Conservation (phyloP, 2,797 vertebrate species). For the Ctenopoma multispine region DNA sequence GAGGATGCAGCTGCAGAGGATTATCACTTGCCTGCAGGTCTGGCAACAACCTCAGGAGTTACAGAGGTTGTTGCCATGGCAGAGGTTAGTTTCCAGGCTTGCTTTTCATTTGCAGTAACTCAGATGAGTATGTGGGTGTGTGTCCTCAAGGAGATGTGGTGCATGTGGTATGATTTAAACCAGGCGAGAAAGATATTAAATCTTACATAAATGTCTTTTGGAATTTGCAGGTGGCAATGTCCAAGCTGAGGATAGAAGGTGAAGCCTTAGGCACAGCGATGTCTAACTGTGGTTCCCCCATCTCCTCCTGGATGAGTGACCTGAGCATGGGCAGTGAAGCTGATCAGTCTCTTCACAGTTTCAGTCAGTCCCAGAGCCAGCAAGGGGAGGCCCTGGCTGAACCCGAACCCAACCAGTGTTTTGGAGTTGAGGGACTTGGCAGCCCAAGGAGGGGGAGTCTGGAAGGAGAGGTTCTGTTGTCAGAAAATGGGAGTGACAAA, state of each 20-base stretch:
- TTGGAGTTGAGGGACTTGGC: conserved; percentile 59
- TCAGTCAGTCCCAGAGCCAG: conserved; percentile 91
- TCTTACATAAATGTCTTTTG: not conserved
- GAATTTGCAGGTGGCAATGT: conserved; percentile 76
- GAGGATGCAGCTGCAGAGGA: conserved; percentile 85
- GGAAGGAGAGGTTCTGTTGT: conserved; percentile 80
- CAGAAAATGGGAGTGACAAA: conserved; percentile 77
- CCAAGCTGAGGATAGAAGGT: conserved; percentile 83
- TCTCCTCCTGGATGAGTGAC: conserved; percentile 96
- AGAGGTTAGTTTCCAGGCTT: conserved; percentile 81
- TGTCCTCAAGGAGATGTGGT: not conserved
- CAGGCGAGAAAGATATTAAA: not conserved
- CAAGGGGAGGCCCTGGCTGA: conserved; percentile 93
- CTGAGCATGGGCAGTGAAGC: conserved; percentile 92
- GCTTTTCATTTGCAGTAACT: conserved; percentile 6
- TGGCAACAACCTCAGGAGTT: conserved; percentile 79
- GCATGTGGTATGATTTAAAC: conserved; percentile 2
- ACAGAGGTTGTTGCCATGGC: conserved; percentile 87
- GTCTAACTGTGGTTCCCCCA: conserved; percentile 88
- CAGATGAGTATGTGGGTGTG: conserved; percentile 1
- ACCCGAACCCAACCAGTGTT: conserved; percentile 68
- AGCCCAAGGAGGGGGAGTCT: conserved; percentile 75
- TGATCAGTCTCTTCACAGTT: conserved; percentile 92
- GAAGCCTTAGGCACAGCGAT: conserved; percentile 79
- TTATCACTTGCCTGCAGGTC: conserved; percentile 63